Conservation (phyloP, 2,113 vertebrate genomes). For the Hassar affinis region DNA sequence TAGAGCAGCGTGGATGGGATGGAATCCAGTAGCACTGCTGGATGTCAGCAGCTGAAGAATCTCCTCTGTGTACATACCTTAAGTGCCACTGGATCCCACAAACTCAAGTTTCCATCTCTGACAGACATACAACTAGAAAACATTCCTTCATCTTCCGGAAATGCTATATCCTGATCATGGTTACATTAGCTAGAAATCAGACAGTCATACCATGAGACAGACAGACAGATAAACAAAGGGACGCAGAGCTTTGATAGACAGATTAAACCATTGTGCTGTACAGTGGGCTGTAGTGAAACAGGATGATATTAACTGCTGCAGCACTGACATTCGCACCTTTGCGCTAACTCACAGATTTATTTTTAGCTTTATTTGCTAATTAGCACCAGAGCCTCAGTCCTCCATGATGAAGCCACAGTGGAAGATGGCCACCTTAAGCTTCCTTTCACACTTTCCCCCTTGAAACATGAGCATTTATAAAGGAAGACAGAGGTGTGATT, state of each 20-base stretch:
- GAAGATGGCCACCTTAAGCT: not conserved
- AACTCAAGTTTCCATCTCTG: not conserved
- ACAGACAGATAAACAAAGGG: not conserved
- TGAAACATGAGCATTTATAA: not conserved
- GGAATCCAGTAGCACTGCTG: no score
- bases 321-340: not conserved
- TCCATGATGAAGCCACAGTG: constrained; percentile 29
- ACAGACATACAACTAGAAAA: not conserved
- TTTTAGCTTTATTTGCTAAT: constrained; percentile 31
- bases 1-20: no score
- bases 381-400: constrained; percentile 35
- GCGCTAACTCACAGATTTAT: constrained; percentile 23
- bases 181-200: no score
- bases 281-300: not conserved
- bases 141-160: not conserved
- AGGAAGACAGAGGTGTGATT: constrained; percentile 2
- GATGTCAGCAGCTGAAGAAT: no score
- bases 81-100: no score
- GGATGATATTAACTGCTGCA: constrained; percentile 12
- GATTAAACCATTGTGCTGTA: not conserved
- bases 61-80: no score
- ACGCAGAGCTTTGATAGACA: not conserved
- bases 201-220: not conserved
- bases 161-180: not conserved
- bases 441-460: not conserved